Evolutionary conservation across 2,797 vertebrate species (phyloP).

Genomic region (Artibeus lituratus): DNA sequence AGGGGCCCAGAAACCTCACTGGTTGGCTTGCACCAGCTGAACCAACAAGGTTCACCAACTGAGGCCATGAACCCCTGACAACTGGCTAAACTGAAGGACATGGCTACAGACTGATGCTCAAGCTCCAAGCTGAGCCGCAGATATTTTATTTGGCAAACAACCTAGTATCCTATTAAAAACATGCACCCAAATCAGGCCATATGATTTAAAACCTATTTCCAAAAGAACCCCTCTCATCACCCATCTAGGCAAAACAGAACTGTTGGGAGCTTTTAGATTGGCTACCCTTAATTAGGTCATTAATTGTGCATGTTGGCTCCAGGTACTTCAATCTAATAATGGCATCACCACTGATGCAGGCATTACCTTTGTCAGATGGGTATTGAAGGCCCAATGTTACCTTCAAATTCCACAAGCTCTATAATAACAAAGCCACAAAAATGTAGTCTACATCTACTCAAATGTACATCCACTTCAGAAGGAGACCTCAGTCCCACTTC

Average conservation of each 20-base stretch:
- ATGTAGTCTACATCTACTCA: background rate
- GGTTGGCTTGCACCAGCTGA: background rate
- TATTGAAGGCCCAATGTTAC: background rate
- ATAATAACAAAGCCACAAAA: background rate
- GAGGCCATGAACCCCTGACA: background rate
- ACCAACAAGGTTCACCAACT: background rate
- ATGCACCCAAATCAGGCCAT: background rate
- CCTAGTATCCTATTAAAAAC: background rate
- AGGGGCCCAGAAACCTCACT: background rate
- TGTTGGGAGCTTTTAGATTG: background rate
- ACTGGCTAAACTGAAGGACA: background rate
- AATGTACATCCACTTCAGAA: background rate
- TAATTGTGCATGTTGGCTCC: background rate
- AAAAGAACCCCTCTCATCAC: background rate
- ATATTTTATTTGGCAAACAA: background rate
- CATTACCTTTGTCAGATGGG: background rate
- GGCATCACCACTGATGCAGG: background rate
- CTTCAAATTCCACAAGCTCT: background rate
- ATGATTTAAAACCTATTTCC: background rate
- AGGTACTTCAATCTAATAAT: background rate
- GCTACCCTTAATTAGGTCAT: background rate
- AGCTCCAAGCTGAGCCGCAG: background rate
- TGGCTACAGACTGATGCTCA: background rate
- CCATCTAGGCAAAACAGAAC: background rate
- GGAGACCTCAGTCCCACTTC: background rate